These are phyloP conservation scores for Nymphalis c-album DNA, from an alignment of 2,888 invertebrate species.

Conservation along the genomic window DNA sequence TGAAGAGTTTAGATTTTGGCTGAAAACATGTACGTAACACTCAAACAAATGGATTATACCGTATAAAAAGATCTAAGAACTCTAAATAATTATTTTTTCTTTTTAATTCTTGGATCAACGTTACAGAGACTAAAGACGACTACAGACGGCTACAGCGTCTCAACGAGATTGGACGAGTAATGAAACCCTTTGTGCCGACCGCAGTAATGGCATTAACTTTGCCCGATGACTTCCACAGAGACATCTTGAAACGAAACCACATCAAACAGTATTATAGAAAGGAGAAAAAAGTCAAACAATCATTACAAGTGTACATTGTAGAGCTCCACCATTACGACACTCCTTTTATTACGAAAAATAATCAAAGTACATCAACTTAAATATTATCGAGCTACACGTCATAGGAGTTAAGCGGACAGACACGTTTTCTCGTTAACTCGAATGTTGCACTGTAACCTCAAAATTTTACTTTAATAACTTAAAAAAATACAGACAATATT, in stretches of 20 bases:
- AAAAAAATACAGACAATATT: too few species aligned
- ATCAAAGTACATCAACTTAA: too few species aligned
- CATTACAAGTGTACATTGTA: slow-evolving; percentile 1
- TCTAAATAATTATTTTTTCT: slow-evolving; percentile 2
- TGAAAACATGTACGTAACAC: background rate
- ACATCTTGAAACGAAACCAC: background rate
- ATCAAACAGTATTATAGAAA: background rate
- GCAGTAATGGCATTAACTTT: slow-evolving; percentile 4
- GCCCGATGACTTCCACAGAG: background rate
- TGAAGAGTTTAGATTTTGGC: too few species aligned
- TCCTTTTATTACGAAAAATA: too few species aligned
- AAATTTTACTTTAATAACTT: too few species aligned
- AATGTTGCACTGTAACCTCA: too few species aligned
- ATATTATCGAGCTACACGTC: too few species aligned
- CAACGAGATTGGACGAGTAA: slow-evolving; percentile 34
- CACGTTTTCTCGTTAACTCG: too few species aligned
- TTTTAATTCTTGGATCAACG: background rate
- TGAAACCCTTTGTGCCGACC: slow-evolving; percentile 18
- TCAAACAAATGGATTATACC: background rate
- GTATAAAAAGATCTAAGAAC: background rate
- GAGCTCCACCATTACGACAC: too few species aligned
- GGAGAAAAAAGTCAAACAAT: background rate
- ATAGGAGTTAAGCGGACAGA: too few species aligned
- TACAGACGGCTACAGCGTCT: slow-evolving; percentile 25
- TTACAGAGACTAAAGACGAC: background rate